A percentile compares a stretch with the other conserved stretches of the same genome.
Conservation (phyloP, 2,888 invertebrate genomes). For the Stegana nigrithorax region DNA sequence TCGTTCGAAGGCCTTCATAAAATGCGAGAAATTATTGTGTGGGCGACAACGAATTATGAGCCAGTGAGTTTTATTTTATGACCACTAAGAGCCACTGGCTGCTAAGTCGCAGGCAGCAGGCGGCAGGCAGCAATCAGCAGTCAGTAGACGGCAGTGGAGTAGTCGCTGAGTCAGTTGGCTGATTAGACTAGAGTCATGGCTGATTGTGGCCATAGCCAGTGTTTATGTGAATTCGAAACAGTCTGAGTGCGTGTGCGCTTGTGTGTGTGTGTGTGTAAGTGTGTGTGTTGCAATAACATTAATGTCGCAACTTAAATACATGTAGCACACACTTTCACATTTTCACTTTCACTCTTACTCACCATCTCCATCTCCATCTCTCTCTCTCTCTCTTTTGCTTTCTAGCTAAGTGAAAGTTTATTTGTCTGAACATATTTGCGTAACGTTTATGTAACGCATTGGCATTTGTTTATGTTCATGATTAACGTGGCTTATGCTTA, state of each 20-base stretch:
- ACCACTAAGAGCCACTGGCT: conserved; percentile 43
- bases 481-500: background rate
- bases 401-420: background rate
- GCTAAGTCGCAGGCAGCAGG: too few relatives aligned
- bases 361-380: too few relatives aligned
- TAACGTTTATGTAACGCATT: too few relatives aligned
- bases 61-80: conserved; percentile 54
- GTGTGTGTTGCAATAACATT: conserved; percentile 35
- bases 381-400: too few relatives aligned
- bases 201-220: too few relatives aligned
- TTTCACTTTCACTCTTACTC: background rate
- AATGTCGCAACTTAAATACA: conserved; percentile 35
- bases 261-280: background rate
- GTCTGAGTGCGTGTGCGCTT: background rate
- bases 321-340: background rate
- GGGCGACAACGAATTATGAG: conserved; percentile 51
- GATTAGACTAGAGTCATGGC: too few relatives aligned
- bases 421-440: background rate
- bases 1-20: conserved; percentile 34
- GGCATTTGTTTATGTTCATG: conserved; percentile 6
- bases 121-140: background rate
- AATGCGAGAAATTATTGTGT: conserved; percentile 46
- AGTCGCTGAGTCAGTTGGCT: background rate
- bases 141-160: background rate
- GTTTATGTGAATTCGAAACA: background rate